Evolutionary conservation across 2,888 invertebrate genomes (phyloP).

Genomic region (Lottia scabra): DNA sequence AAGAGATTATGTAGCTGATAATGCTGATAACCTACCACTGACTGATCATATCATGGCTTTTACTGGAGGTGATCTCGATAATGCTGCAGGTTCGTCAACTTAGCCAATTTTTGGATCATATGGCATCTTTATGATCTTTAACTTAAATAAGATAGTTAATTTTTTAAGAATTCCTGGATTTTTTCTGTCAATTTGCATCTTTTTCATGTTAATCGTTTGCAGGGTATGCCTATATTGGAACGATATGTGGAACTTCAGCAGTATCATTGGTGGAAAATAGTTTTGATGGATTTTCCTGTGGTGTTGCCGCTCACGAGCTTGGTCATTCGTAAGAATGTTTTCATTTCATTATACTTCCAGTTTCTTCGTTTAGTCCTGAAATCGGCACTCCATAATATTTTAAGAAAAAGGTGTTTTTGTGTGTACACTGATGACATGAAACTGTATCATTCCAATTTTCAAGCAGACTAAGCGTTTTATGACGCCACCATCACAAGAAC

Average conservation of each 20-base stretch:
- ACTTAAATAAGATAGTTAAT: too few species aligned
- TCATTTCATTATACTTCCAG: background rate
- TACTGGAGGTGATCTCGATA: conserved; percentile 13
- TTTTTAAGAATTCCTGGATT: too few species aligned
- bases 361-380: too few species aligned
- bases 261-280: conserved; percentile 30
- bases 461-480: too few species aligned
- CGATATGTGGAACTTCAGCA: conserved; percentile 22
- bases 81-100: background rate
- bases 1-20: background rate
- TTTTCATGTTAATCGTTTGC: background rate
- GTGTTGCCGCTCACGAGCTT: conserved; percentile 29
- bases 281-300: conserved; percentile 25
- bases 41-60: conserved; percentile 31
- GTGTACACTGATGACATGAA: too few species aligned
- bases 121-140: too few species aligned
- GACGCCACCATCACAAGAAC: too few species aligned
- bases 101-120: too few species aligned
- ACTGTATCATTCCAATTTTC: too few species aligned
- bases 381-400: too few species aligned
- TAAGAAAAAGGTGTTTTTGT: too few species aligned
- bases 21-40: conserved; percentile 13
- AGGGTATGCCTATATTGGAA: conserved; percentile 28
- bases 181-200: too few species aligned
- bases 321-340: conserved; percentile 22